Conservation (phyloP, 2,888 invertebrate genomes). For the Glaucopsyche alexis region DNA sequence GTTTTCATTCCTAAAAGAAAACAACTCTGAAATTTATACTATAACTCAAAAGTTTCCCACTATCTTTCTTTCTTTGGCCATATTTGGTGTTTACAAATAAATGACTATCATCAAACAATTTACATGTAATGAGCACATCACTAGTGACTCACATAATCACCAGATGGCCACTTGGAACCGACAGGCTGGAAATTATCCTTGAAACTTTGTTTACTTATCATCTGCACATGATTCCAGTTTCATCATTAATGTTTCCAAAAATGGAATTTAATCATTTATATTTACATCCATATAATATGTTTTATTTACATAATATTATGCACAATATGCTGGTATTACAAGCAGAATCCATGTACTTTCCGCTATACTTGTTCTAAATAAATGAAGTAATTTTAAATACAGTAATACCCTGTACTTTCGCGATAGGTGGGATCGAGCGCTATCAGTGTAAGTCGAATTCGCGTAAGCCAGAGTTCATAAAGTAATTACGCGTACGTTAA, state of each 20-base stretch:
- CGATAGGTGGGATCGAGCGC: too few relatives aligned
- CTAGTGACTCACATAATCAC: neutral
- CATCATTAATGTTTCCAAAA: neutral
- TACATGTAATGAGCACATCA: neutral
- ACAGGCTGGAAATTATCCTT: slow-evolving; percentile 15
- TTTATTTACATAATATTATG: neutral
- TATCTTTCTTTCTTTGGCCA: too few relatives aligned
- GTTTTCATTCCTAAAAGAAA: too few relatives aligned
- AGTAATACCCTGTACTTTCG: too few relatives aligned
- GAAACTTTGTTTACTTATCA: neutral
- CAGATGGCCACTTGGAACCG: slow-evolving; percentile 7
- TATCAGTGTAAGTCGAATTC: too few relatives aligned
- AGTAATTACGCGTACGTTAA: too few relatives aligned
- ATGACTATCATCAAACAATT: neutral
- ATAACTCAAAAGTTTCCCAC: too few relatives aligned
- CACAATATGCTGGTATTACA: neutral
- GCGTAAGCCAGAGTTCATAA: too few relatives aligned
- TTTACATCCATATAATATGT: too few relatives aligned
- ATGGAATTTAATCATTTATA: neutral
- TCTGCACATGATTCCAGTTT: neutral
- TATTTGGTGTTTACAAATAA: too few relatives aligned
- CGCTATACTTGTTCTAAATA: neutral
- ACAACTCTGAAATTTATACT: too few relatives aligned
- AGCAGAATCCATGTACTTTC: neutral
- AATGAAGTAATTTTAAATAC: neutral